Conservation (phyloP, 2,113 vertebrate genomes). For the Calyptomena viridis region DNA sequence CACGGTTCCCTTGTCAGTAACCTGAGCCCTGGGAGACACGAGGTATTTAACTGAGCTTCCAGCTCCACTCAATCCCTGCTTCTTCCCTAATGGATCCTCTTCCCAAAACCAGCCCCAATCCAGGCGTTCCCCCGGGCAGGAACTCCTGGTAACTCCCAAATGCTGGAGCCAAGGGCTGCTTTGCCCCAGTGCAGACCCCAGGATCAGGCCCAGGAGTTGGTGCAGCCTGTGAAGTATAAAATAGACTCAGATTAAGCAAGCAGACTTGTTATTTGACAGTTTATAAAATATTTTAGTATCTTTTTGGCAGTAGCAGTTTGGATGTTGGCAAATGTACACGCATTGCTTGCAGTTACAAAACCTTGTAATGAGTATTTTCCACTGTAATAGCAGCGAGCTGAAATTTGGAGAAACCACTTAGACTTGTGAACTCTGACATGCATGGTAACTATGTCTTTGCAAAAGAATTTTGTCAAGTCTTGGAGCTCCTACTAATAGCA, state of each 20-base stretch:
- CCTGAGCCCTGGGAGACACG: neutral
- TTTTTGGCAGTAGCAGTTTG: conserved; percentile 80
- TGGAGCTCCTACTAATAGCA: conserved; percentile 84
- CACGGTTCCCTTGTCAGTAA: neutral
- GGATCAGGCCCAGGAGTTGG: conserved; percentile 57
- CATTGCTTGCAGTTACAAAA: conserved; percentile 75
- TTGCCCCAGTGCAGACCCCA: neutral
- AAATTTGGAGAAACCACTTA: conserved; percentile 84
- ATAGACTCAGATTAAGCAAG: conserved; percentile 78
- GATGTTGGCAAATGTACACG: conserved; percentile 77
- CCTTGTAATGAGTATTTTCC: conserved; percentile 79
- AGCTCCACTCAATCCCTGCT: neutral
- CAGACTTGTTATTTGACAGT: conserved; percentile 83
- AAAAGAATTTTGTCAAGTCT: conserved; percentile 83
- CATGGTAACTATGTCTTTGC: conserved; percentile 81
- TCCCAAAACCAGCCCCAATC: neutral
- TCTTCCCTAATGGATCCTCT: neutral
- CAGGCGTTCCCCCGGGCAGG: fast-evolving
- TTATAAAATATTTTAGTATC: conserved; percentile 84
- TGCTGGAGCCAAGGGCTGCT: neutral
- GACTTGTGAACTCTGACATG: conserved; percentile 83
- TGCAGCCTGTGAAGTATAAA: conserved; percentile 68
- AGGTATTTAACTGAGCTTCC: neutral
- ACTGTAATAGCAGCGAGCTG: conserved; percentile 77
- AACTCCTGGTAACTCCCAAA: neutral